Percentiles rank a stretch among this genome's conserved stretches.
These are phyloP conservation scores for Wasmannia auropunctata DNA, from an alignment of 1,140 invertebrate species.

Conservation along the genomic window DNA sequence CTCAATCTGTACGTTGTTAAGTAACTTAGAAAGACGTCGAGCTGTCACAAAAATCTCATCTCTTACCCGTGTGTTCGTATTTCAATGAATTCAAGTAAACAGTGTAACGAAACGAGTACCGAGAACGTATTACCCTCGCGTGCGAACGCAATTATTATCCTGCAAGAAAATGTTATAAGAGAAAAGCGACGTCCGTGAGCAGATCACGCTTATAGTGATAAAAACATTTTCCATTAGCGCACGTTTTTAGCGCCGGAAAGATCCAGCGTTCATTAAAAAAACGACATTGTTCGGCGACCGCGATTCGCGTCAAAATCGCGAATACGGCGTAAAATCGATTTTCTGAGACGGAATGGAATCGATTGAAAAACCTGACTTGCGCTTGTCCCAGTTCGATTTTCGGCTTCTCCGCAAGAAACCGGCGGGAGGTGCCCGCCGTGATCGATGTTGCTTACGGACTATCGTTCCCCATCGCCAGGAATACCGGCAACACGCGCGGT, in stretches of 20 bases:
- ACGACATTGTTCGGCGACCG: background rate
- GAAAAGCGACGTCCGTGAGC: background rate
- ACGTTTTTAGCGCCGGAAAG: background rate
- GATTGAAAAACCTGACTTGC: background rate
- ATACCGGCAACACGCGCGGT: background rate
- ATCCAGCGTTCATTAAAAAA: background rate
- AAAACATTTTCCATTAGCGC: background rate
- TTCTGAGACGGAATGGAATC: too few relatives aligned
- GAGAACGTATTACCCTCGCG: background rate
- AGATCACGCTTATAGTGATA: background rate
- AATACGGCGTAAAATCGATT: background rate
- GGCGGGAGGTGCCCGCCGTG: background rate
- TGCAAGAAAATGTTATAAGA: background rate
- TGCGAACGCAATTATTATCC: background rate
- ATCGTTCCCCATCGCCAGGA: conserved; percentile 13
- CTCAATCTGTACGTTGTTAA: conserved; percentile 3
- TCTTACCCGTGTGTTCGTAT: background rate
- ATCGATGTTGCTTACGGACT: conserved; percentile 9
- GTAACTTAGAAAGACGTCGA: background rate
- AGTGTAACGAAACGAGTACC: background rate
- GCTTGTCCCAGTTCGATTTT: background rate
- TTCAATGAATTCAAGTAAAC: conserved; percentile 9
- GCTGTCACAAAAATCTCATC: background rate
- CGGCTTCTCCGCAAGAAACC: background rate
- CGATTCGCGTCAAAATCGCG: background rate